Evolutionary conservation across 1,140 invertebrate species (phyloP).

Genomic region (Agrilus planipennis): DNA sequence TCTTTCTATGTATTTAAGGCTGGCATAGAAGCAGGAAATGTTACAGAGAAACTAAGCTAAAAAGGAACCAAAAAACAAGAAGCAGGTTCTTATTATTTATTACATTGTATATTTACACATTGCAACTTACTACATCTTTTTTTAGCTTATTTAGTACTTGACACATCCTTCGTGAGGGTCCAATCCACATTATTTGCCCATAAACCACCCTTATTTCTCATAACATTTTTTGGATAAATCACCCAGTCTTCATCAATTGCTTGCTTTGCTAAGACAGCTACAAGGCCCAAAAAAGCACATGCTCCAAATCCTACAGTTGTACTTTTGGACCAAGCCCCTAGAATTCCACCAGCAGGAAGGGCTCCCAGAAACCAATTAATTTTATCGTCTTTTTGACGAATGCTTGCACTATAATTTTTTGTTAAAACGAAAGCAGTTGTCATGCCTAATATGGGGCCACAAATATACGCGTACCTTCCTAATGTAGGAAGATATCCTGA

Average conservation of each 20-base stretch:
- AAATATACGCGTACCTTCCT: conserved; percentile 40
- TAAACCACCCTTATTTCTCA: not conserved
- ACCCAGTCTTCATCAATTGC: conserved; percentile 38
- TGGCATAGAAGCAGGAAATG: too few species aligned
- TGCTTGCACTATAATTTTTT: conserved; percentile 42
- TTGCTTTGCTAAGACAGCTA: conserved; percentile 46
- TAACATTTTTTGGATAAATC: conserved; percentile 36
- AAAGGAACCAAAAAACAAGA: not conserved
- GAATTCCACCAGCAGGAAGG: conserved; percentile 40
- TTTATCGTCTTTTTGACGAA: conserved; percentile 52
- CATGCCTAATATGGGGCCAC: conserved; percentile 48
- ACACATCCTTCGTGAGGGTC: conserved; percentile 29
- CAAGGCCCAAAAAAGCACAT: conserved; percentile 30
- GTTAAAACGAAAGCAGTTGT: conserved; percentile 48
- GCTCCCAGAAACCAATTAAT: conserved; percentile 49
- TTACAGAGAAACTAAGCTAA: not conserved
- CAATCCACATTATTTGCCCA: conserved; percentile 23
- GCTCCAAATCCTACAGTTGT: conserved; percentile 25
- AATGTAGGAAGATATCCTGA: conserved; percentile 38
- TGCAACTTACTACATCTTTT: not conserved
- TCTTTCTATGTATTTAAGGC: too few species aligned
- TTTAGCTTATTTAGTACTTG: conserved; percentile 9
- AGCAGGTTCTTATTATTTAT: not conserved
- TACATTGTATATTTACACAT: not conserved
- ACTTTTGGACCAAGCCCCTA: conserved; percentile 41